These are phyloP conservation scores for Ichneumon xanthorius DNA, from an alignment of 2,888 invertebrate genomes.

Conservation along the genomic window DNA sequence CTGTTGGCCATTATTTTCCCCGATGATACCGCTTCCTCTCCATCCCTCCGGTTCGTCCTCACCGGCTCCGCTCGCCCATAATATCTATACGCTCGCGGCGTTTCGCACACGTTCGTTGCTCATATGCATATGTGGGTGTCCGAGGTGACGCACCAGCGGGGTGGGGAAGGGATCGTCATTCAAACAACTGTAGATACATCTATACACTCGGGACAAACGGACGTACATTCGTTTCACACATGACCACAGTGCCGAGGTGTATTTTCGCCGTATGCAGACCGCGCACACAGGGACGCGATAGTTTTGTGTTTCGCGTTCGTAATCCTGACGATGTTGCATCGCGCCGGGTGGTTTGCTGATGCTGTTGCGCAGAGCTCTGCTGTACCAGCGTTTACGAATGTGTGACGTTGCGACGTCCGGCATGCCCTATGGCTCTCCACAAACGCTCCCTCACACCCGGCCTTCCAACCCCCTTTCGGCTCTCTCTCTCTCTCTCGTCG, in stretches of 20 bases:
- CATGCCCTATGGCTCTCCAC: constrained; percentile 21
- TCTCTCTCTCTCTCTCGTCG: constrained; percentile 9
- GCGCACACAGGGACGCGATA: constrained; percentile 3
- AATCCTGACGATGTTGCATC: constrained; percentile 11
- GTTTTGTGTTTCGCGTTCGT: constrained; percentile 53
- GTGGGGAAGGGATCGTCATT: constrained; percentile 30
- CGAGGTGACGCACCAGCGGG: constrained; percentile 21
- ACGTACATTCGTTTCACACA: constrained; percentile 16
- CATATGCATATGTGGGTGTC: constrained; percentile 45
- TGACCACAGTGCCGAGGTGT: constrained; percentile 3
- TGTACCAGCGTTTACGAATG: constrained; percentile 47
- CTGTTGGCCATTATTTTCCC: constrained; percentile 81
- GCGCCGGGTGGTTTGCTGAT: constrained; percentile 30
- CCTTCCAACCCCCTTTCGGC: neutral
- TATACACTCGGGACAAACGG: constrained; percentile 8
- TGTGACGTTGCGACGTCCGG: constrained; percentile 59
- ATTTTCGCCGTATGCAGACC: neutral
- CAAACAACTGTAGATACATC: constrained; percentile 29
- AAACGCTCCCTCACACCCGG: constrained; percentile 6
- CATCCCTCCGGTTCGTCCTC: constrained; percentile 4
- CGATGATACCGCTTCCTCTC: constrained; percentile 73
- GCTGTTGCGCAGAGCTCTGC: constrained; percentile 38
- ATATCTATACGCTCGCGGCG: constrained; percentile 42
- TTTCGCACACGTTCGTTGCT: constrained; percentile 35
- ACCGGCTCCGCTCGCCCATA: neutral